phyloP scores from a whole-genome alignment of 2,797 vertebrate species.

The Melanotaenia nigrans region DNA sequence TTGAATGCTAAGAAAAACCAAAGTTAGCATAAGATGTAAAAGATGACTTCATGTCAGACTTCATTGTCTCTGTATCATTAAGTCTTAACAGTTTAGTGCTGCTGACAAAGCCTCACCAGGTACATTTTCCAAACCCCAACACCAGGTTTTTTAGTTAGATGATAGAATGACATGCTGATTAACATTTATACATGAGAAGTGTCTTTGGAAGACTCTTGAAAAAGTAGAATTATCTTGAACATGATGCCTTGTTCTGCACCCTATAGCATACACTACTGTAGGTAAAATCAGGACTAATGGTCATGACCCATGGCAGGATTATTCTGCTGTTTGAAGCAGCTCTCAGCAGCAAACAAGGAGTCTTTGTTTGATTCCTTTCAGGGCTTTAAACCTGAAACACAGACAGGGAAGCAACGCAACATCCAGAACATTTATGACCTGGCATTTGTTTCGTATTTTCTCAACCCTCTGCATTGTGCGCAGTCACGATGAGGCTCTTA shows the following conservation, averaged over 20 bases:
- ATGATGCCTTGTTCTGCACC: conserved; percentile 33
- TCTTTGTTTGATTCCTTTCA: conserved; percentile 58
- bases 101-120: neutral
- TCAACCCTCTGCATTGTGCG: conserved; percentile 17
- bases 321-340: conserved; percentile 64
- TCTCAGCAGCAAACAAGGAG: conserved; percentile 53
- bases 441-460: conserved; percentile 60
- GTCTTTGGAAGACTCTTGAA: conserved; percentile 7
- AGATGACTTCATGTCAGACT: neutral
- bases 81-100: neutral
- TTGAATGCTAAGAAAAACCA: neutral
- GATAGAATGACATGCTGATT: neutral
- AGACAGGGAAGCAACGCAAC: conserved; percentile 13
- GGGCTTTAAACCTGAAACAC: conserved; percentile 38
- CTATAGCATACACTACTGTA: conserved; percentile 55
- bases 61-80: neutral
- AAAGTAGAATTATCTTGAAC: conserved; percentile 8
- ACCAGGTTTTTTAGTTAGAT: neutral
- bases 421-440: conserved; percentile 22
- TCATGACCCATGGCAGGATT: conserved; percentile 68
- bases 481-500: neutral
- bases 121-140: neutral
- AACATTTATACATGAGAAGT: neutral
- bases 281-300: conserved; percentile 60
- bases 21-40: neutral